Conservation (phyloP, 1,140 invertebrate genomes). For the Bombus fervidus region DNA sequence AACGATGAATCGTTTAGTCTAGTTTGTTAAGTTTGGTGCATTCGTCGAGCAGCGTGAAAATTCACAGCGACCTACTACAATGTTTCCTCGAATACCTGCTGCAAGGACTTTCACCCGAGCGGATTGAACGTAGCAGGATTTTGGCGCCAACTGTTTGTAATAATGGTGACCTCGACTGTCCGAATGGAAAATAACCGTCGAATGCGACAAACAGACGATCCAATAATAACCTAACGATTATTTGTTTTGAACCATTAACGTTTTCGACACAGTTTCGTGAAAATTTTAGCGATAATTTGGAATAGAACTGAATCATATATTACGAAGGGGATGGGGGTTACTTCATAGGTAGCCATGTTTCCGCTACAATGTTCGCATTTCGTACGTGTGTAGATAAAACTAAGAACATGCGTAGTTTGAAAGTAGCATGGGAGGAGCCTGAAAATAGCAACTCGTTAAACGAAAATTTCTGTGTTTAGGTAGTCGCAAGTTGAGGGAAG, state of each 20-base stretch:
- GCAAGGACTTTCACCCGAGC: conserved; percentile 53
- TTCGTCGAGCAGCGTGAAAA: background rate
- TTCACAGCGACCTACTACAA: background rate
- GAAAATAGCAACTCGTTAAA: background rate
- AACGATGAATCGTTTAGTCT: background rate
- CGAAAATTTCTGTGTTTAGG: conserved; percentile 54
- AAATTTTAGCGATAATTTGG: background rate
- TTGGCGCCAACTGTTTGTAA: conserved; percentile 36
- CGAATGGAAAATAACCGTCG: background rate
- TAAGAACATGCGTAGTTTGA: background rate
- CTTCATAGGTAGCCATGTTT: conserved; percentile 50
- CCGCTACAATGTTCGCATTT: background rate
- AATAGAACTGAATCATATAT: background rate
- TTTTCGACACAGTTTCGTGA: background rate
- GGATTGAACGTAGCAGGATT: conserved; percentile 32
- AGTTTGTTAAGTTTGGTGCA: background rate
- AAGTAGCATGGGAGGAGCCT: conserved; percentile 8
- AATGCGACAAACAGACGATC: background rate
- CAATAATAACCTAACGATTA: background rate
- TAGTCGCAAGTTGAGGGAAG: background rate
- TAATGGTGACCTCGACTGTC: background rate
- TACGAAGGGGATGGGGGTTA: background rate
- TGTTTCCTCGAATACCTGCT: conserved; percentile 6
- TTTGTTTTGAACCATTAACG: background rate
- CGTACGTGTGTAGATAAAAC: conserved; percentile 40